Evolutionary conservation across 2,888 invertebrate species (phyloP).

Genomic region (Tortrix viridana): DNA sequence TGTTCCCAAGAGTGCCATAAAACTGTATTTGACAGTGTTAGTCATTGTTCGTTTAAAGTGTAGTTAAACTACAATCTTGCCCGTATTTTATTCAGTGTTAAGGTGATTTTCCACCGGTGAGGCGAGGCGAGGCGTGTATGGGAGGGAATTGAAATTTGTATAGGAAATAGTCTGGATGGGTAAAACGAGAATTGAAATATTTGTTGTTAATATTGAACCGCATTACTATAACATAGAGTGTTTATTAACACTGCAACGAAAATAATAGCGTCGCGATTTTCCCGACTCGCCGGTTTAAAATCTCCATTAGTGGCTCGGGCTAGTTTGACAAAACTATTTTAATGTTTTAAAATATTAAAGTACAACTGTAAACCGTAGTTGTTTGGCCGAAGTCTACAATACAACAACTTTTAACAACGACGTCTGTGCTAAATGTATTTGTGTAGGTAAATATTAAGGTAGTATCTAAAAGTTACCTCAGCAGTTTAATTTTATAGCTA

Average conservation of each 20-base stretch:
- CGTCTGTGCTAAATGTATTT: constrained; percentile 13
- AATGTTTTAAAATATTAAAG: constrained; percentile 17
- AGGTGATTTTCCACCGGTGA: too few relatives aligned
- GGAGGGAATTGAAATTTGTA: too few relatives aligned
- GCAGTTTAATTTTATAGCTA: constrained; percentile 24
- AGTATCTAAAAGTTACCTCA: constrained; percentile 35
- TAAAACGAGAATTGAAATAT: too few relatives aligned
- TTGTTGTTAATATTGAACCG: too few relatives aligned
- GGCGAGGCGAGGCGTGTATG: too few relatives aligned
- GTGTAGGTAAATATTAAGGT: constrained; percentile 19
- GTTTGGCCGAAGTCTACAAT: constrained; percentile 8
- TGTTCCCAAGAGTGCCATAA: constrained; percentile 62
- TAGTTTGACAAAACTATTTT: constrained; percentile 1
- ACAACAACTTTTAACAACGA: constrained; percentile 19
- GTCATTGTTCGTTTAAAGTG: constrained; percentile 53
- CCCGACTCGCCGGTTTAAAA: too few relatives aligned
- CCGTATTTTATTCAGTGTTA: constrained; percentile 46
- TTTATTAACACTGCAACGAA: too few relatives aligned
- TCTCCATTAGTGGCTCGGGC: constrained; percentile 22
- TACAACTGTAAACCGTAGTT: constrained; percentile 21
- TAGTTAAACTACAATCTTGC: constrained; percentile 63
- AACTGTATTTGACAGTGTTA: constrained; percentile 51
- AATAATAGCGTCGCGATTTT: too few relatives aligned
- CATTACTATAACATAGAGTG: too few relatives aligned
- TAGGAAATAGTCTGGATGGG: too few relatives aligned